These are phyloP conservation scores for Octomys mimax DNA, from an alignment of 2,797 vertebrate species.

Conservation along the genomic window DNA sequence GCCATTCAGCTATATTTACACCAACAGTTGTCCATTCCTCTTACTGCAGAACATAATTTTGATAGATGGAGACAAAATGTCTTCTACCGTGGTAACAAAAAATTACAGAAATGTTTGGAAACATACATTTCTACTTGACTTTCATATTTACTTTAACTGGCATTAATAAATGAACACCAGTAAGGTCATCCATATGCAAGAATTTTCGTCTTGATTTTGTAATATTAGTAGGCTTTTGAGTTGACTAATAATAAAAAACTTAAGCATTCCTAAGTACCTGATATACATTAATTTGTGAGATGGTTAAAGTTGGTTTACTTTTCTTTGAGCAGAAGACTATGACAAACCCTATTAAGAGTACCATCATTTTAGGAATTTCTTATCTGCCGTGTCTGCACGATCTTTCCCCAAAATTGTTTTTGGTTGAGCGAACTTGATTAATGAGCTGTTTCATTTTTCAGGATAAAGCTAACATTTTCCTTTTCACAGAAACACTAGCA, in stretches of 20 bases:
- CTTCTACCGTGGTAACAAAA: background rate
- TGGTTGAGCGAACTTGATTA: slow-evolving; percentile 73
- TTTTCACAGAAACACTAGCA: slow-evolving; percentile 73
- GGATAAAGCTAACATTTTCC: slow-evolving; percentile 75
- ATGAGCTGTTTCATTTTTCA: slow-evolving; percentile 79
- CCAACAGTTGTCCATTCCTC: slow-evolving; percentile 49
- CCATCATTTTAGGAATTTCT: slow-evolving; percentile 62
- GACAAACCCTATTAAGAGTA: slow-evolving; percentile 67
- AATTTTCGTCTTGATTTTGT: slow-evolving; percentile 50
- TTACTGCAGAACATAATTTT: slow-evolving; percentile 66
- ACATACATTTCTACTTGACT: background rate
- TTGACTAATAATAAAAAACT: slow-evolving; percentile 52
- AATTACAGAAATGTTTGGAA: slow-evolving; percentile 48
- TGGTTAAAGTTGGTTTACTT: slow-evolving; percentile 72
- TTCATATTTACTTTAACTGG: slow-evolving; percentile 58
- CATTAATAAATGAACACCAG: slow-evolving; percentile 49
- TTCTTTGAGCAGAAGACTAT: background rate
- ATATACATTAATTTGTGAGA: slow-evolving; percentile 52
- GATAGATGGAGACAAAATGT: slow-evolving; percentile 55
- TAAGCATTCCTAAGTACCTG: slow-evolving; percentile 42
- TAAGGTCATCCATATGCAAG: slow-evolving; percentile 45
- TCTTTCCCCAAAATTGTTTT: slow-evolving; percentile 65
- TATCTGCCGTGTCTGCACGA: slow-evolving; percentile 66
- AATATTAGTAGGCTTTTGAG: slow-evolving; percentile 55
- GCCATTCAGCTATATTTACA: slow-evolving; percentile 19